Base-by-base conservation (phyloP, 2,113 vertebrate genomes). In the Edolisoma coerulescens region DNA sequence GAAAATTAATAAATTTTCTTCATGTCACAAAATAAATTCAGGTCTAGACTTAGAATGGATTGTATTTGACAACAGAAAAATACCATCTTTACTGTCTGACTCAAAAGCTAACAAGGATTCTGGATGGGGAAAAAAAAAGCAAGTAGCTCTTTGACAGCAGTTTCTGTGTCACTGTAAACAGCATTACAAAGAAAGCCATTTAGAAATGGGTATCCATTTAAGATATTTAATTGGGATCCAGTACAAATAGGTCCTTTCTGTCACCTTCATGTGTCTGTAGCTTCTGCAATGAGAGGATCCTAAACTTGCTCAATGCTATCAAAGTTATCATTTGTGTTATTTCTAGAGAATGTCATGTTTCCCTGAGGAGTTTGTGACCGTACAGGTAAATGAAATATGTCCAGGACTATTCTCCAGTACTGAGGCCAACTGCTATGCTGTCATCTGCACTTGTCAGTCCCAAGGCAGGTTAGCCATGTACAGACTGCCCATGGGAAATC, bases 1-100 rank as follows among this genome's bases (percentile, higher is more conserved):
- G 33, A 64, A 89, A 79, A 93, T 82, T 61, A 89, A 85, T 93
- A 87, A 14, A 61, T 94, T 94, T 91, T 89, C 70, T 91, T 54
- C 26, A 35, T 47, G 68, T 73, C 67, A 49, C 77, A 83, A 94
- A 94, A 91, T 39, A 93, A 93, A 93, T 85, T 86, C 86, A 74
- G 23, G 45, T 69, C 50, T 74, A 70, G 79, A 84, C 54, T 86
- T 84, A 60, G 44, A 95, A 82, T 68, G 75, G 54, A 78, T 92
- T 84, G 18, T 35, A 71, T 87, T 65, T 91, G 87, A 70, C 67
- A 95, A 85, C 30, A 94, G 45, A 68, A 95, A 87, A 94, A 69
- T 35, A 54, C n/a, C 18, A 16, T 69, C 41, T 85, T 78, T 32
- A 27, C 27, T 86, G 63, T 61, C 39, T 90, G 67, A 63, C 61